Base-by-base conservation (phyloP, 2,113 vertebrate species). In the Sciurus niger region DNA sequence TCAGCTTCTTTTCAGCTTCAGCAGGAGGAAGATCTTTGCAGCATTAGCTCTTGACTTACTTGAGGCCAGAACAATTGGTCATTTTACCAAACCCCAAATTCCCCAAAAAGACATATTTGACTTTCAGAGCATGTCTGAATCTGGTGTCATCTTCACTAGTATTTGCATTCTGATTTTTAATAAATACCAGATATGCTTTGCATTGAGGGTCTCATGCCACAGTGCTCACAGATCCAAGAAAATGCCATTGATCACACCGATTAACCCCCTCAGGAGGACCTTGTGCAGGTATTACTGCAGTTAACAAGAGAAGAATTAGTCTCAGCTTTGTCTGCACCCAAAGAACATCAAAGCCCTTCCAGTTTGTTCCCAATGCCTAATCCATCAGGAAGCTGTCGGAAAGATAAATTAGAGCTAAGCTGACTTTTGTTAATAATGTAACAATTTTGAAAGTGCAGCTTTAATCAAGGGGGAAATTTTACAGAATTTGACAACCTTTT, bases 401-500 rank as follows among this genome's bases (percentile, higher is more conserved):
- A 98, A 98, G 93, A 94, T 93, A 78, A 87, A 86, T 1, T 53
- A 86, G 91, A 77, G 79, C 93, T 93, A 96, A 97, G 22, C 40
- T 87, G 93, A 95, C 97, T 98, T 99, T 99, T 99, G 99, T 99
- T 99, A 99, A 99, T 99, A 99, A 99, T 98, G 97, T 98, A 99
- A 97, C 96, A 80, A 98, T 99, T 99, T 99, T 98, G 98, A 99
- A 98, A 99, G 98, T 84, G 92, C 76, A 63, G 98, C 98, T 99
- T 99, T 99, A 99, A 99, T 98, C 98, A 98, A 68, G 97, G 97
- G 97, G 97, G 98, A 99, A 98, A 98, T 98, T 96, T 99, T 99
- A 98, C 97, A 98, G 98, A 99, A 99, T 99, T 99, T 99, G 99
- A 99, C 98, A 98, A 99, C 98, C 98, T 99, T 99, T 98, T 98